These are phyloP conservation scores for Heliconius cydno DNA, from an alignment of 2,888 invertebrate species.

Conservation along the genomic window DNA sequence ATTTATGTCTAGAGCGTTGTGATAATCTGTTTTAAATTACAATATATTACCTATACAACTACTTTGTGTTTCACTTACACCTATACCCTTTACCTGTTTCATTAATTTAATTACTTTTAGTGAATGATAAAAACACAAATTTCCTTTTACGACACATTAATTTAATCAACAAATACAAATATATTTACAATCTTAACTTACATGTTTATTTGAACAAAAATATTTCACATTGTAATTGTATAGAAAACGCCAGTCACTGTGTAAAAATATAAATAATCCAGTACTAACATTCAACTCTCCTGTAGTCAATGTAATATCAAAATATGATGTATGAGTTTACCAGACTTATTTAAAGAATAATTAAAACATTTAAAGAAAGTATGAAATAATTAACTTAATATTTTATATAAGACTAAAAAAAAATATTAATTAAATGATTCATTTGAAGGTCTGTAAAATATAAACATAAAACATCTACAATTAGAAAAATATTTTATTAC, in stretches of 20 bases:
- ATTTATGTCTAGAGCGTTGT: slow-evolving; percentile 84
- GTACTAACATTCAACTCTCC: not conserved
- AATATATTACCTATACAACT: slow-evolving; percentile 73
- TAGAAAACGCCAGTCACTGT: slow-evolving; percentile 32
- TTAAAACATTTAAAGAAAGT: not conserved
- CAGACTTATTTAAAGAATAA: not conserved
- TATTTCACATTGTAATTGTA: slow-evolving; percentile 30
- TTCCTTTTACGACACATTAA: slow-evolving; percentile 53
- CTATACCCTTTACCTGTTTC: not conserved
- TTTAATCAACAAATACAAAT: slow-evolving; percentile 71
- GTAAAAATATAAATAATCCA: slow-evolving; percentile 18
- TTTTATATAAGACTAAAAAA: not conserved
- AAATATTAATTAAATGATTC: not conserved
- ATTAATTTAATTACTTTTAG: not conserved
- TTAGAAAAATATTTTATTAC: not conserved
- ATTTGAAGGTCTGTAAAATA: not conserved
- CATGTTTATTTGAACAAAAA: slow-evolving; percentile 25
- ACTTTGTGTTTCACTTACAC: slow-evolving; percentile 50
- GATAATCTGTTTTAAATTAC: slow-evolving; percentile 83
- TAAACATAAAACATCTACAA: not conserved
- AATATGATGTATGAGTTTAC: not conserved
- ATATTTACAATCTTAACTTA: slow-evolving; percentile 71
- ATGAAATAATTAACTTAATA: not conserved
- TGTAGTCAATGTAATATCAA: not conserved
- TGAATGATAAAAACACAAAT: slow-evolving; percentile 47